These are phyloP conservation scores for Mus minutoides DNA, from an alignment of 2,797 vertebrate genomes.

Conservation along the genomic window DNA sequence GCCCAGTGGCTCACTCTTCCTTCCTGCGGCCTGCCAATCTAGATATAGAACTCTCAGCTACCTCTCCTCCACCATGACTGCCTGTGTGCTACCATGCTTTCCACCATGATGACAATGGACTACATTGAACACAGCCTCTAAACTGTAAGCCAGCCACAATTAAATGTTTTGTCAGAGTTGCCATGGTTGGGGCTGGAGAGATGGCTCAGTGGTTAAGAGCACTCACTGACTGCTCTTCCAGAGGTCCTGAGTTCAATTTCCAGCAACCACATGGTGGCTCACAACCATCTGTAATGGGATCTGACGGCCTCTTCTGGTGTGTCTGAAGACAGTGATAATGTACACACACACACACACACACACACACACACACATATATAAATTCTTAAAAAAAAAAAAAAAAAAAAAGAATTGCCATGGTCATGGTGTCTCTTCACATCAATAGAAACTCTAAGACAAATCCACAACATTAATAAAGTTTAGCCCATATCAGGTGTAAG, in stretches of 20 bases:
- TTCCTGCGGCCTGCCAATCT: background rate
- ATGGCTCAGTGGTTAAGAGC: no score
- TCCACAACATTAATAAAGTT: background rate
- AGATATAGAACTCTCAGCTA: background rate
- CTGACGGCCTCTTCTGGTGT: no score
- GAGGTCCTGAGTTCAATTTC: no score
- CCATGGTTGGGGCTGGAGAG: background rate
- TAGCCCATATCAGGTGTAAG: background rate
- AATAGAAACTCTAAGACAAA: background rate
- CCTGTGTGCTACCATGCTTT: background rate
- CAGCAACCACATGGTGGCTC: no score
- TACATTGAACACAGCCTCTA: background rate
- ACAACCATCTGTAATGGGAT: no score
- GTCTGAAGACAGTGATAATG: no score
- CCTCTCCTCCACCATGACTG: background rate
- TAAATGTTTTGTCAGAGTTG: background rate
- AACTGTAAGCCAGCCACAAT: background rate
- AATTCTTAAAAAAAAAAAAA: no score
- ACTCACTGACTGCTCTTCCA: no score
- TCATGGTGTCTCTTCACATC: background rate
- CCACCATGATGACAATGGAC: background rate
- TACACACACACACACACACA: no score
- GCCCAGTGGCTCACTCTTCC: background rate
- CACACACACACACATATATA: no score
- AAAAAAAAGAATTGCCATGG: background rate